These are phyloP conservation scores for Kryptolebias ocellatus DNA, from an alignment of 2,797 vertebrate species.

Conservation along the genomic window DNA sequence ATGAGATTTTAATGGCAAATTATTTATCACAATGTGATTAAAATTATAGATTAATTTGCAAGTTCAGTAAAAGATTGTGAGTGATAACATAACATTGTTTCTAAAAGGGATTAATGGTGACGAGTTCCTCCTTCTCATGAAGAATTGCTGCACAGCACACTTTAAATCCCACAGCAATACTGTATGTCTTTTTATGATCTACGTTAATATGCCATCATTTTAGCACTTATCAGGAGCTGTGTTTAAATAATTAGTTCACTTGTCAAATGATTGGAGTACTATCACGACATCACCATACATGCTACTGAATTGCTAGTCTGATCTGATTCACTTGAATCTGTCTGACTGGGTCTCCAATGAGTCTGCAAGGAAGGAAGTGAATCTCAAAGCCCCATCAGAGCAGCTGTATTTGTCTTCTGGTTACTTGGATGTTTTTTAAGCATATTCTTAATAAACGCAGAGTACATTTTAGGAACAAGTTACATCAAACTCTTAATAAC, in stretches of 20 bases:
- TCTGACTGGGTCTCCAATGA: constrained; percentile 43
- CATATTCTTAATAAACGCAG: too few species aligned
- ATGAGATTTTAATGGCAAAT: constrained; percentile 54
- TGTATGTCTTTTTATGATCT: constrained; percentile 20
- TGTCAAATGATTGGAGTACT: constrained; percentile 23
- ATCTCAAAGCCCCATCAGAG: constrained; percentile 58
- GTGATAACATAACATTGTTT: constrained; percentile 4
- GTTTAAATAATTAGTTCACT: constrained; percentile 43
- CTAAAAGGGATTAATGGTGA: background rate
- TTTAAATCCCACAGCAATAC: constrained; percentile 15
- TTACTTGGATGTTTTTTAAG: constrained; percentile 53
- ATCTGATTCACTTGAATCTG: constrained; percentile 19
- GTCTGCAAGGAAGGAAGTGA: constrained; percentile 26
- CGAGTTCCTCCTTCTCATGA: background rate
- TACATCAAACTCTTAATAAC: constrained; percentile 35
- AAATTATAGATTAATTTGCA: constrained; percentile 42
- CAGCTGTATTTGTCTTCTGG: constrained; percentile 47
- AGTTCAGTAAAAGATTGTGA: background rate
- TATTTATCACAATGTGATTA: constrained; percentile 42
- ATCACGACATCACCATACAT: constrained; percentile 4
- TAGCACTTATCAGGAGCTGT: constrained; percentile 36
- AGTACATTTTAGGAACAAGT: constrained; percentile 26
- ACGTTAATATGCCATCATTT: constrained; percentile 45
- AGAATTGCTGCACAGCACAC: background rate
- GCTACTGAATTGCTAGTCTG: background rate